Evolutionary conservation across 2,888 invertebrate species (phyloP).

Genomic region (Uloborus plumipes): DNA sequence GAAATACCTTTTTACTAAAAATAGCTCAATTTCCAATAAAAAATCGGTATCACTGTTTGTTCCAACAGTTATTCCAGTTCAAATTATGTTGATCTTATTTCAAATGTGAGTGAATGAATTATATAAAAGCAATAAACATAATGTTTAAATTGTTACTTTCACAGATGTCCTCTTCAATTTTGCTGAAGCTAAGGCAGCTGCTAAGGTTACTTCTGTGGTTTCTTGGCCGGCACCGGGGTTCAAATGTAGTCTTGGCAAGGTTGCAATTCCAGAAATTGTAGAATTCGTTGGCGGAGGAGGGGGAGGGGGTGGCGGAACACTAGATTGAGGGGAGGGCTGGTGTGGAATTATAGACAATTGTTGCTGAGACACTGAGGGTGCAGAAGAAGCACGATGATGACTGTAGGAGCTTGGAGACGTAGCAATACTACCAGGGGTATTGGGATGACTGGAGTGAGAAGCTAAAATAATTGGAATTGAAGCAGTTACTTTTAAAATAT

Average conservation of each 20-base stretch:
- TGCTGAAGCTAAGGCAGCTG: constrained; percentile 89
- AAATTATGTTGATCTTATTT: background rate
- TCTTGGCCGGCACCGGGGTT: constrained; percentile 63
- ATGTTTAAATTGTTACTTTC: constrained; percentile 23
- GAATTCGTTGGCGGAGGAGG: constrained; percentile 70
- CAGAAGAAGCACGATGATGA: constrained; percentile 49
- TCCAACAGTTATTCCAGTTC: too few relatives aligned
- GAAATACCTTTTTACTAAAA: too few relatives aligned
- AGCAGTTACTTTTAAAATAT: background rate
- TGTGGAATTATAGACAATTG: constrained; percentile 3
- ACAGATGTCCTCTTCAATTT: constrained; percentile 73
- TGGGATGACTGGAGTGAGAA: constrained; percentile 49
- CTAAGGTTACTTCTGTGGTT: constrained; percentile 77
- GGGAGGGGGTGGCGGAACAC: constrained; percentile 67
- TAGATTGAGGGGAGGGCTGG: constrained; percentile 35
- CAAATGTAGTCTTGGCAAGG: constrained; percentile 69
- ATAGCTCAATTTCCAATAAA: too few relatives aligned
- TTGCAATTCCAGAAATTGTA: constrained; percentile 52
- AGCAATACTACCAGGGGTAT: constrained; percentile 37
- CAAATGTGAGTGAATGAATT: too few relatives aligned
- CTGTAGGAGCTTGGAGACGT: constrained; percentile 40
- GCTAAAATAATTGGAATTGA: background rate
- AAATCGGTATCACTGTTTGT: too few relatives aligned
- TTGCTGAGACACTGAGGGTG: constrained; percentile 15
- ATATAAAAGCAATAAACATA: background rate